Percentiles rank a stretch among this genome's conserved stretches.
Evolutionary conservation across 2,113 vertebrate genomes (phyloP).

Genomic region (Pseudolaguvia tuberculata): DNA sequence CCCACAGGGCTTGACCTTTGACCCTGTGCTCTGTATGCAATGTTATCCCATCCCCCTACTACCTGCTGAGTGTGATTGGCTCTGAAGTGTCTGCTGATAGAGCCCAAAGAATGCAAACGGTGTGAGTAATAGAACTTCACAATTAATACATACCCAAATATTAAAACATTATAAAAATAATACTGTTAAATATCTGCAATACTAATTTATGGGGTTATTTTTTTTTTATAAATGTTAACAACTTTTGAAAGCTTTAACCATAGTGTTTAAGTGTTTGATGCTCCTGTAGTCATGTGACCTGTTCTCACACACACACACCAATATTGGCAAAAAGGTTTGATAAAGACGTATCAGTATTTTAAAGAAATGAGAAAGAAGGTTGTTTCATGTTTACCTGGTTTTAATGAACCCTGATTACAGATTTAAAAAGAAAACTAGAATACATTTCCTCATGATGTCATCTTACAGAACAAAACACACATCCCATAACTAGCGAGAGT

Average conservation of each 20-base stretch:
- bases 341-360: too few relatives aligned
- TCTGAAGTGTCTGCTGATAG: slow-evolving; percentile 15
- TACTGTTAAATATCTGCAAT: too few relatives aligned
- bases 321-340: too few relatives aligned
- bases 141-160: too few relatives aligned
- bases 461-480: slow-evolving; percentile 43
- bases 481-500: slow-evolving; percentile 28
- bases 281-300: not conserved
- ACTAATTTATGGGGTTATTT: too few relatives aligned
- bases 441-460: slow-evolving; percentile 53
- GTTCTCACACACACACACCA: too few relatives aligned
- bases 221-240: too few relatives aligned
- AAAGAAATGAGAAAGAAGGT: not conserved
- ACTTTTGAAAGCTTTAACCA: too few relatives aligned
- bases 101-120: slow-evolving; percentile 8
- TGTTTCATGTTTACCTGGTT: slow-evolving; percentile 48
- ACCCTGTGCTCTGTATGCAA: slow-evolving; percentile 57
- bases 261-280: not conserved
- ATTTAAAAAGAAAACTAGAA: slow-evolving; percentile 68
- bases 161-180: too few relatives aligned
- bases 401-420: slow-evolving; percentile 80
- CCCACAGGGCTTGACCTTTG: slow-evolving; percentile 56
- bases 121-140: slow-evolving; percentile 10
- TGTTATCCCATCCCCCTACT: slow-evolving; percentile 50
- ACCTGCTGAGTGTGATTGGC: slow-evolving; percentile 30